A percentile compares a stretch with the other conserved stretches of the same genome.
These are phyloP conservation scores for Smutsia temminckii DNA, from an alignment of 2,797 vertebrate species.

Conservation along the genomic window DNA sequence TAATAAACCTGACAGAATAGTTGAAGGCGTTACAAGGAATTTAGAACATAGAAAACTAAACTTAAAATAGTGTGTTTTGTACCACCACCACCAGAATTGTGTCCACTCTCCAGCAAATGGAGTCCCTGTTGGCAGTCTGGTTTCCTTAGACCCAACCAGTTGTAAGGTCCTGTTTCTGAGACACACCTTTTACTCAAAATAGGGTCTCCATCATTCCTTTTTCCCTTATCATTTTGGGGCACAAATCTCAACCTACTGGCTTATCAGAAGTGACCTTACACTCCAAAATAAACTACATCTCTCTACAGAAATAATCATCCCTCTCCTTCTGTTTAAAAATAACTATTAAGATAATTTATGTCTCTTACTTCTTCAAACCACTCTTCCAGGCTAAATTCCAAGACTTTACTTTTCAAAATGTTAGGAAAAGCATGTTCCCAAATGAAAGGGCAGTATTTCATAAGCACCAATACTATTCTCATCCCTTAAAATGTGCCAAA, in stretches of 20 bases:
- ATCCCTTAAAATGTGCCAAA: background rate
- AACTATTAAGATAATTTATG: background rate
- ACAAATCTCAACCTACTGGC: background rate
- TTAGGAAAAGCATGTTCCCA: background rate
- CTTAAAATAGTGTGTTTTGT: background rate
- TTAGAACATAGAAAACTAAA: background rate
- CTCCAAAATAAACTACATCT: background rate
- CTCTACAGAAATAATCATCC: background rate
- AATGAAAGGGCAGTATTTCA: background rate
- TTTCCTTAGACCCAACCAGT: background rate
- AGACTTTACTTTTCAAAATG: background rate
- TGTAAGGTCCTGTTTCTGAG: background rate
- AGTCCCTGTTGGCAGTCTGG: rapidly evolving
- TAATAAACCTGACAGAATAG: background rate
- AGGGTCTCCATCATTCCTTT: background rate
- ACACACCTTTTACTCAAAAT: too few relatives aligned
- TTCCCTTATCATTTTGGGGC: background rate
- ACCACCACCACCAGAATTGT: background rate
- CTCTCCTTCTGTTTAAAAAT: background rate
- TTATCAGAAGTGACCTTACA: background rate
- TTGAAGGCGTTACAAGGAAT: background rate
- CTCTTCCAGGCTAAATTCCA: background rate
- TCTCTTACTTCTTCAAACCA: background rate
- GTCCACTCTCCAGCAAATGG: background rate
- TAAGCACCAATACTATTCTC: background rate